These are phyloP conservation scores for Microtus montanus DNA, from an alignment of 2,113 vertebrate species.

Conservation along the genomic window DNA sequence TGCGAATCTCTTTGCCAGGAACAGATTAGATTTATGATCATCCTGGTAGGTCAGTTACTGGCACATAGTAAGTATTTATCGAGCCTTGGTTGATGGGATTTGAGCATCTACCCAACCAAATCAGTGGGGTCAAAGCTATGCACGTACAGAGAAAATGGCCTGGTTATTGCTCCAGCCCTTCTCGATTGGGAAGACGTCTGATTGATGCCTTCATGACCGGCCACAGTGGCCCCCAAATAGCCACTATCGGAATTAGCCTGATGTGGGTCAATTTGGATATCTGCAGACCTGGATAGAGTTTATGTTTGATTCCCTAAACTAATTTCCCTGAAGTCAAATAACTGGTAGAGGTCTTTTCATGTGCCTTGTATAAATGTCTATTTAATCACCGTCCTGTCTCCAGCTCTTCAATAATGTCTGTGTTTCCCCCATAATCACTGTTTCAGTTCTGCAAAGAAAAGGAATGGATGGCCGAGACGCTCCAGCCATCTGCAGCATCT, in stretches of 20 bases:
- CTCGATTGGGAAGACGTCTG: slow-evolving; percentile 34
- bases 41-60: not conserved
- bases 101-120: slow-evolving; percentile 27
- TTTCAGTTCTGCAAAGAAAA: slow-evolving; percentile 53
- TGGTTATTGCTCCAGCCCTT: not conserved
- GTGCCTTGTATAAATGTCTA: slow-evolving; percentile 70
- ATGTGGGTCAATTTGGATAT: slow-evolving; percentile 57
- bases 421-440: slow-evolving; percentile 53
- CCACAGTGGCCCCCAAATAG: slow-evolving; percentile 30
- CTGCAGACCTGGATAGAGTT: slow-evolving; percentile 54
- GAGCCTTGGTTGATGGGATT: not conserved
- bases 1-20: not conserved
- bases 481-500: slow-evolving; percentile 42
- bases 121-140: not conserved
- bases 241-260: slow-evolving; percentile 42
- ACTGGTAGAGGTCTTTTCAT: slow-evolving; percentile 63
- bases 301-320: slow-evolving; percentile 72
- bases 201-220: slow-evolving; percentile 44
- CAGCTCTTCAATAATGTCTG: slow-evolving; percentile 66
- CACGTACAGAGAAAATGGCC: not conserved
- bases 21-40: not conserved
- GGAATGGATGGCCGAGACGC: slow-evolving; percentile 37
- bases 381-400: slow-evolving; percentile 70
- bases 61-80: not conserved
- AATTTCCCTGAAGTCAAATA: slow-evolving; percentile 76